Evolutionary conservation across 2,888 invertebrate species (phyloP).

Genomic region (Ophraella communa): DNA sequence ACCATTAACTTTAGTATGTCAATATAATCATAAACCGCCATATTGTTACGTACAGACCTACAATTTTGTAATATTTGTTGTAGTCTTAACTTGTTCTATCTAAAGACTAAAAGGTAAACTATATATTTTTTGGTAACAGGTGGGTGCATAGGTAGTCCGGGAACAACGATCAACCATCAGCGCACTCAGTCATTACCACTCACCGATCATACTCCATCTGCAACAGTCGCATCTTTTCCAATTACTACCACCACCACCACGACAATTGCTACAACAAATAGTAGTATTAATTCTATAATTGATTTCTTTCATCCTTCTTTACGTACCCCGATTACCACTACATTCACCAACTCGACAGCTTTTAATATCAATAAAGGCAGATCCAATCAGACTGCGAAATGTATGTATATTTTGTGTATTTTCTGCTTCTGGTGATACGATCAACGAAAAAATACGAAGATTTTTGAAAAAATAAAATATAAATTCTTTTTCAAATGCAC

Average conservation of each 20-base stretch:
- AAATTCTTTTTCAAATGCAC: background rate
- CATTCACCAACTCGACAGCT: conserved; percentile 30
- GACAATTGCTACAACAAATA: conserved; percentile 40
- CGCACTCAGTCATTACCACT: conserved; percentile 75
- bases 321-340: conserved; percentile 15
- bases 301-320: conserved; percentile 31
- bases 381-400: conserved; percentile 53
- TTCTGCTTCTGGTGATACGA: background rate
- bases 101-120: background rate
- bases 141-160: conserved; percentile 49
- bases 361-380: conserved; percentile 48
- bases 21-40: no score
- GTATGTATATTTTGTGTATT: conserved; percentile 51
- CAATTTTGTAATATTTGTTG: background rate
- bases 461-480: background rate
- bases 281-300: conserved; percentile 21
- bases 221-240: conserved; percentile 30
- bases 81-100: background rate
- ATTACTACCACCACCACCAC: conserved; percentile 41
- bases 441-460: background rate
- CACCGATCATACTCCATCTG: conserved; percentile 52
- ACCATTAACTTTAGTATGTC: no score
- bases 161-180: conserved; percentile 62
- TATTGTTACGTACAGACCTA: no score
- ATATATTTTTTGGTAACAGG: conserved; percentile 49